Evolutionary conservation across 2,113 vertebrate genomes (phyloP), one percentile per base, ranked within the genome.

Genomic region (Microtus richardsoni): DNA sequence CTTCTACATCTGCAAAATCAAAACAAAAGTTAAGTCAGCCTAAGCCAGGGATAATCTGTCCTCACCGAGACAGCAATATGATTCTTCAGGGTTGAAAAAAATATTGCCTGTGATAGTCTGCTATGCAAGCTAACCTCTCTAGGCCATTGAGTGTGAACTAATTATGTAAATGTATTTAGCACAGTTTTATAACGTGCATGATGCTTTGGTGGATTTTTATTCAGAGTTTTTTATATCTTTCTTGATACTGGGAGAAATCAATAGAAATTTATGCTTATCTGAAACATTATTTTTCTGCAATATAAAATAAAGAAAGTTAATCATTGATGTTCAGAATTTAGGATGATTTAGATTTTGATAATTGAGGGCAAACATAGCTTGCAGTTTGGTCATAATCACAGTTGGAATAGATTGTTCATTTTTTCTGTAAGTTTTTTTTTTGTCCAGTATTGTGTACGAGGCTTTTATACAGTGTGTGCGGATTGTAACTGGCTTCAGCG

Each of bases 31-130:
- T 28, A 62, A 16, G 4, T 12, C 5, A 54, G 6, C 1, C 10
- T 62, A 44, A 39, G 7, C 5, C 28, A 41, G 14, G 26, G n/a
- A 33, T 26, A 28, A 36, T 62, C 17, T 19, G 14, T 14, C 12
- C 58, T 60, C n/a, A 41, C 28, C 0, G 28, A 16, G 9, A 44
- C 0, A 0, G 36, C 0, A 22, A 33, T 2, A 7, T 2, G 16
- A 16, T 58, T 73, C 71, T 68, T 74, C 62, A 22, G 68, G 3
- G 17, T 39, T 52, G 41, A 28, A 7, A n/a, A 73, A 26, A 60
- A 2, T 9, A 16, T 5, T 62, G 36, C 78, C 33, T 36, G n/a
- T 52, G 49, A 33, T 12, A 22, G 6, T 58, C 7, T 16, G 7
- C 52, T 73, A 36, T 52, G 16, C 4, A 79, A 44, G 54, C 1